Percentiles rank a stretch among this genome's conserved stretches.
phyloP scores from a whole-genome alignment of 1,140 invertebrate species.

The Whitmania pigra region DNA sequence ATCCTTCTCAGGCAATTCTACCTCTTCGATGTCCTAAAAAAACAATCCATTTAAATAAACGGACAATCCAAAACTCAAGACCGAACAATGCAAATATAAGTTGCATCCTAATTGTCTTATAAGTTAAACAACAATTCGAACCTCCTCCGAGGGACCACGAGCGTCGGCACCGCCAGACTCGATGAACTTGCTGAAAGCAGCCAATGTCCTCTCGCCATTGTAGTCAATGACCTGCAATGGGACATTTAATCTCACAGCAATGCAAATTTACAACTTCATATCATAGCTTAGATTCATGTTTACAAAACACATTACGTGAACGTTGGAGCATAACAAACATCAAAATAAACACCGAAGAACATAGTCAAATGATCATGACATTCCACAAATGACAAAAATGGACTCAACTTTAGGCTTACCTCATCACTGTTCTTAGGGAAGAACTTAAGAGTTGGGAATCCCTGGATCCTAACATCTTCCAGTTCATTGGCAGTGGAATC shows the following conservation, averaged over 20 bases:
- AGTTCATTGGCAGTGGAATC: constrained; percentile 94
- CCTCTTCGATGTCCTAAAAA: constrained; percentile 30
- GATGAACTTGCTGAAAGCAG: constrained; percentile 80
- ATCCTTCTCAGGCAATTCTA: constrained; percentile 27
- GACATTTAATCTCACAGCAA: background rate
- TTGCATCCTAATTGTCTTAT: no score
- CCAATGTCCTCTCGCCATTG: constrained; percentile 84
- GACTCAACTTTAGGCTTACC: constrained; percentile 44
- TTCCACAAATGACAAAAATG: background rate
- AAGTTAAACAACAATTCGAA: no score
- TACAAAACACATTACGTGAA: background rate
- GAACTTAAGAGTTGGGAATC: constrained; percentile 91
- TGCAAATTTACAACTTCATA: background rate
- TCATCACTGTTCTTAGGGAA: constrained; percentile 84
- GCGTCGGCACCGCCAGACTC: constrained; percentile 37
- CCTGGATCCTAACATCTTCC: constrained; percentile 69
- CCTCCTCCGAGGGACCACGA: constrained; percentile 25
- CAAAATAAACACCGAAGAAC: background rate
- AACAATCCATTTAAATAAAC: no score
- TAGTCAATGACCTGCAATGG: constrained; percentile 65
- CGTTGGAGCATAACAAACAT: background rate
- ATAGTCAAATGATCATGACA: background rate
- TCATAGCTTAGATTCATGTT: background rate
- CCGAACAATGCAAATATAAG: no score
- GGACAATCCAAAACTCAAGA: no score